Conservation (phyloP, 2,113 vertebrate species). For the Trichechus manatus region DNA sequence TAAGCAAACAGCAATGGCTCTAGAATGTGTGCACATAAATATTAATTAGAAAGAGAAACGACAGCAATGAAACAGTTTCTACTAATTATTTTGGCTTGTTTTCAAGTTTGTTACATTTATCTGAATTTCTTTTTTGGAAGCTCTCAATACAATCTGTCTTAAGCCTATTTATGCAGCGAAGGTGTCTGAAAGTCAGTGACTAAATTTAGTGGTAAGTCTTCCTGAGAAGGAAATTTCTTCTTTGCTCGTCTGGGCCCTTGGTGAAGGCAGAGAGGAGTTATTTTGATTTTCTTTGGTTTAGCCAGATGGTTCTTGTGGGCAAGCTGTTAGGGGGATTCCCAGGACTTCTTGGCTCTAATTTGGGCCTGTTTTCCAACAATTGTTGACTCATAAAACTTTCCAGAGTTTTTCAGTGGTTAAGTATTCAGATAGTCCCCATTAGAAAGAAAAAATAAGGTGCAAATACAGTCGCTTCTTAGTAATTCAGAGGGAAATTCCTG, state of each 20-base stretch:
- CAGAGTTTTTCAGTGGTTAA: background rate
- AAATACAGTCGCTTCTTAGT: background rate
- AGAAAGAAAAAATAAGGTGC: background rate
- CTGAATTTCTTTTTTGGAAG: slow-evolving; percentile 57
- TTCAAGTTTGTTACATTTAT: slow-evolving; percentile 75
- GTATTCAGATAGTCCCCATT: background rate
- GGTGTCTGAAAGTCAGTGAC: background rate
- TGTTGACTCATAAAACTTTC: background rate
- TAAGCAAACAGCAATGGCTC: slow-evolving; percentile 72
- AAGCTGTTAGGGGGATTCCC: slow-evolving; percentile 54
- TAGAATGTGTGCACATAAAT: slow-evolving; percentile 75
- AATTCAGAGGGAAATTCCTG: background rate
- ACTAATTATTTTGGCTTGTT: slow-evolving; percentile 79
- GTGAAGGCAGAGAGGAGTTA: background rate
- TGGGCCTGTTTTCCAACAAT: background rate
- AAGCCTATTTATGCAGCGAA: slow-evolving; percentile 36
- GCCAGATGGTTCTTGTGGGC: slow-evolving; percentile 49
- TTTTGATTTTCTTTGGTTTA: slow-evolving; percentile 10
- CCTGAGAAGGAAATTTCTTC: background rate
- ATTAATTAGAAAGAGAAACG: slow-evolving; percentile 83
- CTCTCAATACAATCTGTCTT: slow-evolving; percentile 59
- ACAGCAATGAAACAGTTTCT: slow-evolving; percentile 74
- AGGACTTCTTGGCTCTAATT: slow-evolving; percentile 18
- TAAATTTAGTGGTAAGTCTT: slow-evolving; percentile 18
- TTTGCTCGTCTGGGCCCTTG: slow-evolving; percentile 7